Percentiles rank a stretch among this genome's conserved stretches.
phyloP scores from a whole-genome alignment of 2,797 vertebrate species.

The Lemur catta region DNA sequence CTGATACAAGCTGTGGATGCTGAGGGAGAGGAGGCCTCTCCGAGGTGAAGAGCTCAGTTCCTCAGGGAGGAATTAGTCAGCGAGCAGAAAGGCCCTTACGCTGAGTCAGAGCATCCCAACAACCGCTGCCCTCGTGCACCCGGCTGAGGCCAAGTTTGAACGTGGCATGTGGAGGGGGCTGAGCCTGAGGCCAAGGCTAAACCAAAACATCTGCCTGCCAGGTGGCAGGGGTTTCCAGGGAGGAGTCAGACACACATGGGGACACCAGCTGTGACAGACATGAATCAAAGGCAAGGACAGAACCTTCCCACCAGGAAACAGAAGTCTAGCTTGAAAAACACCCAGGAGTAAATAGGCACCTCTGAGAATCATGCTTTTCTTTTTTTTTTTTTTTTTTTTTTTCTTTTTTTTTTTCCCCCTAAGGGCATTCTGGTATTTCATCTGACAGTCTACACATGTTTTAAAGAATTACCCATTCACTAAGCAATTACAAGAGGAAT shows the following conservation, averaged over 20 bases:
- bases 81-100: not conserved
- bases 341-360: not conserved
- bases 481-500: not conserved
- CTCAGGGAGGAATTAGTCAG: accelerated
- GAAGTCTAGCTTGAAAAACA: not conserved
- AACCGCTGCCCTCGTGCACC: accelerated
- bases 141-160: not conserved
- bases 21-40: not conserved
- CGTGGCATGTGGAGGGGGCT: accelerated
- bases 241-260: not conserved
- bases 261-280: not conserved
- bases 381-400: not conserved
- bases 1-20: accelerated
- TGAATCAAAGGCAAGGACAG: not conserved
- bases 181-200: not conserved
- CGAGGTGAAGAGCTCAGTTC: not conserved
- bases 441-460: not conserved
- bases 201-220: not conserved
- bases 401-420: not conserved
- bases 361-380: not conserved
- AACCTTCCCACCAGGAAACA: not conserved
- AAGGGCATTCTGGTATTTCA: not conserved
- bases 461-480: not conserved
- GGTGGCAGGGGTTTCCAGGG: not conserved
- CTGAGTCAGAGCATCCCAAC: not conserved